Conservation (phyloP, 2,888 invertebrate genomes). For the Amphipoea lucens region DNA sequence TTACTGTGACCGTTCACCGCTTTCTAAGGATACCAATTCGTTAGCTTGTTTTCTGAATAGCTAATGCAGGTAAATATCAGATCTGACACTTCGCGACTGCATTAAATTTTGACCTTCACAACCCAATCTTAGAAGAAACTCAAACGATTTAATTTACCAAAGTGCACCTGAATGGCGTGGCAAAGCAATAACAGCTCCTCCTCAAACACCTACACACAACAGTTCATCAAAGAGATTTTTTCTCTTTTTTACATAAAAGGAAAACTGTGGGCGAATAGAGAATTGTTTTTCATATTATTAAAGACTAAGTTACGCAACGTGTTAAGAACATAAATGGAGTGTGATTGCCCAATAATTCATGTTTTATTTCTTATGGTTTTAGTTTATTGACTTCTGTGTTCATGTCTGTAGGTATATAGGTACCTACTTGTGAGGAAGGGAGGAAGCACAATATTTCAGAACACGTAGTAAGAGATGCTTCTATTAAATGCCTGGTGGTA, state of each 20-base stretch:
- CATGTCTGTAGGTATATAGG: neutral
- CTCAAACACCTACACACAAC: conserved; percentile 66
- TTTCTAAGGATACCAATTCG: neutral
- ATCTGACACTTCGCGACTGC: neutral
- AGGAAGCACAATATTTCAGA: neutral
- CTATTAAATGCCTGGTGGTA: neutral
- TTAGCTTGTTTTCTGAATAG: neutral
- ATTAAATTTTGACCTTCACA: conserved; percentile 9
- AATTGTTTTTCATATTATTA: conserved; percentile 71
- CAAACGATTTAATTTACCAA: neutral
- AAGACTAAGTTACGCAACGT: conserved; percentile 68
- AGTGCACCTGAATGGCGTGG: neutral
- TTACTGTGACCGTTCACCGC: neutral
- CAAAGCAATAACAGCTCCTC: conserved; percentile 26
- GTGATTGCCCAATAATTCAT: conserved; percentile 46
- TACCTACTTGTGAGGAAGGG: neutral
- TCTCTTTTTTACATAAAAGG: conserved; percentile 73
- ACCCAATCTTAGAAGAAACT: conserved; percentile 1
- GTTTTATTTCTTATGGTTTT: conserved; percentile 1
- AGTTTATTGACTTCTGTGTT: conserved; percentile 12
- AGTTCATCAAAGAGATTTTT: conserved; percentile 73
- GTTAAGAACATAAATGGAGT: conserved; percentile 46
- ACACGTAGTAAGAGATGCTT: neutral
- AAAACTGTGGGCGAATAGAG: conserved; percentile 77
- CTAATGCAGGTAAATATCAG: neutral